Percentiles rank a stretch among this genome's conserved stretches.
Evolutionary conservation across 1,140 invertebrate genomes (phyloP).

Genomic region (Micrasema minimum): DNA sequence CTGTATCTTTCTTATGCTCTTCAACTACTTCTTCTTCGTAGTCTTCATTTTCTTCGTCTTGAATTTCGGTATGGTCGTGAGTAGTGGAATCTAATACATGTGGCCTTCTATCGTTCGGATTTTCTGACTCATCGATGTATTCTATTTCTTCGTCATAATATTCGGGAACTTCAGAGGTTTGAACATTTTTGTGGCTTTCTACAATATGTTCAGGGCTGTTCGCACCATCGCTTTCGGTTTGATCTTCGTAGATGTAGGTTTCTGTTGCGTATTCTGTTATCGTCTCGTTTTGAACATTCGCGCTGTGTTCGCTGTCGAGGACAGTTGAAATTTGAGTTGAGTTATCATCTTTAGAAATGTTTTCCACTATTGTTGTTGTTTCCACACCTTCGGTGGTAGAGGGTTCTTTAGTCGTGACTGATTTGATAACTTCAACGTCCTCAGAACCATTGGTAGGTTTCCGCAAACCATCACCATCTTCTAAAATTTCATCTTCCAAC

Average conservation of each 20-base stretch:
- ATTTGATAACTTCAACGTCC: constrained; percentile 68
- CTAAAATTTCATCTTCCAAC: constrained; percentile 67
- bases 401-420: constrained; percentile 47
- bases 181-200: constrained; percentile 10
- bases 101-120: constrained; percentile 5
- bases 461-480: constrained; percentile 64
- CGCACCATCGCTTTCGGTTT: constrained; percentile 17
- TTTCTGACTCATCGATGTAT: constrained; percentile 53
- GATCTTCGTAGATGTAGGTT: constrained; percentile 5
- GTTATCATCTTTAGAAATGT: not conserved
- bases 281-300: constrained; percentile 54
- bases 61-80: constrained; percentile 12
- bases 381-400: not conserved
- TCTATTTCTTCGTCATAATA: constrained; percentile 51
- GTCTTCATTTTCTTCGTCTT: constrained; percentile 58
- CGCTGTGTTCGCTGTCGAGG: constrained; percentile 37
- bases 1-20: constrained; percentile 57
- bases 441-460: constrained; percentile 63
- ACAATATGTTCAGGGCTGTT: constrained; percentile 14
- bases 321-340: constrained; percentile 3
- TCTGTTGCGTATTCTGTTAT: constrained; percentile 15
- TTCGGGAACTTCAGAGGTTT: constrained; percentile 41
- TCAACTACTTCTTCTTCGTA: constrained; percentile 64
- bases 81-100: too few relatives aligned
- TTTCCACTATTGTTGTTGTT: too few relatives aligned